A percentile compares a stretch with the other conserved stretches of the same genome.
Conservation (phyloP, 2,113 vertebrate genomes). For the Sinocyclocheilus rhinocerous region DNA sequence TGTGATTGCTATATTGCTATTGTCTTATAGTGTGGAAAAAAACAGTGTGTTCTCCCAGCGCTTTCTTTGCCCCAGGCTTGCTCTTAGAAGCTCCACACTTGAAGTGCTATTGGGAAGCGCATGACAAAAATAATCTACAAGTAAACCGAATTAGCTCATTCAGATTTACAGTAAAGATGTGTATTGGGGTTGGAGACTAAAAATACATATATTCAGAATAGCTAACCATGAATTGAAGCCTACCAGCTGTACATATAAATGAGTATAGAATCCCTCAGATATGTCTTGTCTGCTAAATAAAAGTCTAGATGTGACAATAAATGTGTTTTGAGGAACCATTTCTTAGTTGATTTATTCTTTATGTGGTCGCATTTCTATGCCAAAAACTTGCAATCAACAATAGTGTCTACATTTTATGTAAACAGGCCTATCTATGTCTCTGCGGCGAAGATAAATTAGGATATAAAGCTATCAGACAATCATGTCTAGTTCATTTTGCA, state of each 20-base stretch:
- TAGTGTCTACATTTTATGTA: background rate
- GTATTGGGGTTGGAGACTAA: background rate
- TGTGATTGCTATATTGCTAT: background rate
- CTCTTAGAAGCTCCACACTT: constrained; percentile 5
- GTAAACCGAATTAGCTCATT: background rate
- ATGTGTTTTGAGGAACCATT: constrained; percentile 13
- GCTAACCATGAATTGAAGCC: background rate
- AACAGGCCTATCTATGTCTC: background rate
- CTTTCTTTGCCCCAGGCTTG: constrained; percentile 19
- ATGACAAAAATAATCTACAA: constrained; percentile 12
- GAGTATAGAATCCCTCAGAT: background rate
- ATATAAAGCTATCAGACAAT: background rate
- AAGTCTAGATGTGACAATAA: background rate
- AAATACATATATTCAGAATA: background rate
- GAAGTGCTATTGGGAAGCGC: background rate
- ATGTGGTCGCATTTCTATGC: background rate
- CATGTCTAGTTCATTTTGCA: background rate
- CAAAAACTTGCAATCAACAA: background rate
- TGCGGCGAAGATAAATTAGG: background rate
- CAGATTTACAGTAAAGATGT: background rate
- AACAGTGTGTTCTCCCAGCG: background rate
- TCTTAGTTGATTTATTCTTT: constrained; percentile 11
- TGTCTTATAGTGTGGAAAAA: background rate
- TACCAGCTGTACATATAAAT: background rate
- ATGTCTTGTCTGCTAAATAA: background rate